Conservation (phyloP, 2,113 vertebrate genomes). For the Phaethornis superciliosus region DNA sequence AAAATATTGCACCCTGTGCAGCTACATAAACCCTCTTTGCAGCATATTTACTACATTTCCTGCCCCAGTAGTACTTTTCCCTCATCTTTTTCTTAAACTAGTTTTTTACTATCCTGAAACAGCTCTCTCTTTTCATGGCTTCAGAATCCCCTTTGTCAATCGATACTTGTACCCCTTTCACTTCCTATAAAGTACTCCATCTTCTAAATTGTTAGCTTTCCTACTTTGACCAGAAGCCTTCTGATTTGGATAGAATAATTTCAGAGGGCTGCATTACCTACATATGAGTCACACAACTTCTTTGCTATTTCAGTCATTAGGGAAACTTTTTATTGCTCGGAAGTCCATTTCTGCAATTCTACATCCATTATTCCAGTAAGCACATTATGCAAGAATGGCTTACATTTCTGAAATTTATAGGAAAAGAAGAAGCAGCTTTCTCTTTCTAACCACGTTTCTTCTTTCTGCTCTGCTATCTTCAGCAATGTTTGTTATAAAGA, state of each 20-base stretch:
- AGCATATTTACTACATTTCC: neutral
- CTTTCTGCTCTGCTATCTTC: neutral
- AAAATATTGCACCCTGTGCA: neutral
- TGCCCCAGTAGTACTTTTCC: neutral
- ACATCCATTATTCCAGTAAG: neutral
- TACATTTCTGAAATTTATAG: neutral
- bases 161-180: neutral
- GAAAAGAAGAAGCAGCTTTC: neutral
- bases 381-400: neutral
- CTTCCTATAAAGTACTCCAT: neutral
- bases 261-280: neutral
- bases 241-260: neutral
- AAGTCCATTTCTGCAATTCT: neutral
- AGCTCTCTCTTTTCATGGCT: neutral
- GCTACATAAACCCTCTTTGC: neutral
- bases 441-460: neutral
- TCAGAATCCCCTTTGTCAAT: neutral
- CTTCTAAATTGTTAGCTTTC: neutral
- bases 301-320: neutral
- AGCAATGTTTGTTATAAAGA: neutral
- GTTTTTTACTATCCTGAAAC: neutral
- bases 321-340: neutral
- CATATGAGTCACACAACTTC: neutral
- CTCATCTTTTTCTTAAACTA: neutral
- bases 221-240: neutral